Conservation (phyloP, 2,113 vertebrate species). For the Gymnobelideus leadbeateri region DNA sequence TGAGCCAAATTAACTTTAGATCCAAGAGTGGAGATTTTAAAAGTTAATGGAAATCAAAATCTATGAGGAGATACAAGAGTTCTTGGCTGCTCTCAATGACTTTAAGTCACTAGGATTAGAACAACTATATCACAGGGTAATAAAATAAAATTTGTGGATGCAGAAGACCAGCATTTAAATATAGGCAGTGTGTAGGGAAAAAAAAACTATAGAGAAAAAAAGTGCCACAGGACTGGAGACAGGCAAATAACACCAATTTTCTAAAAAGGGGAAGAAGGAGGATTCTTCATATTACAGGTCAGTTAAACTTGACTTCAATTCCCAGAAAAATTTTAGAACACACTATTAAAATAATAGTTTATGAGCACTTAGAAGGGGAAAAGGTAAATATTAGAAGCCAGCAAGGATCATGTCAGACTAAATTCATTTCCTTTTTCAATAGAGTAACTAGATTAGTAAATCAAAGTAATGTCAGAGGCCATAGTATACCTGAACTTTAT, state of each 20-base stretch:
- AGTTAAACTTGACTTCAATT: not conserved
- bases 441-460: not conserved
- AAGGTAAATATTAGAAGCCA: not conserved
- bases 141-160: not conserved
- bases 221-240: not conserved
- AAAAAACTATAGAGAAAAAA: not conserved
- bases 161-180: not conserved
- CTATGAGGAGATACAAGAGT: not conserved
- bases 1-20: not conserved
- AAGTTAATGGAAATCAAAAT: not conserved
- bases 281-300: not conserved
- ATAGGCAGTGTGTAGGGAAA: not conserved
- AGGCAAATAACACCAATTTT: not conserved
- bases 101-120: not conserved
- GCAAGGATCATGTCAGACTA: not conserved
- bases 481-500: not conserved
- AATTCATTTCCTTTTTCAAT: not conserved
- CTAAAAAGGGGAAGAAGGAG: not conserved
- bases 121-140: not conserved
- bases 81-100: not conserved
- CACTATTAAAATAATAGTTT: not conserved
- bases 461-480: not conserved
- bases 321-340: not conserved
- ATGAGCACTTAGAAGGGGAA: not conserved
- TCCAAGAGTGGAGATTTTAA: not conserved